Conservation (phyloP, 2,113 vertebrate genomes). For the Oreochromis niloticus region DNA sequence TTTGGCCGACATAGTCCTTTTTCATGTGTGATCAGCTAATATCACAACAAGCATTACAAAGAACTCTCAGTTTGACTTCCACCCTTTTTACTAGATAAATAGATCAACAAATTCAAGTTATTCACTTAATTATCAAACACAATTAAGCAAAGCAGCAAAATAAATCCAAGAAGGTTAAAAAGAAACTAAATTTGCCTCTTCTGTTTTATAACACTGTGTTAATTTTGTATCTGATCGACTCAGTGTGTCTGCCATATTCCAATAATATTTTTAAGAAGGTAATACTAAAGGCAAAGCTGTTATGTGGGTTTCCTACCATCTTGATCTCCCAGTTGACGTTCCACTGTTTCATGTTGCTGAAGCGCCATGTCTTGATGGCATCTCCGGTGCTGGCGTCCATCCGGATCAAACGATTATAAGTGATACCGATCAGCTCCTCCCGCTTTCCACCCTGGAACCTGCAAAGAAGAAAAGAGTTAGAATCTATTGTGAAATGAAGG, state of each 20-base stretch:
- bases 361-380: slow-evolving; percentile 96
- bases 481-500: neutral
- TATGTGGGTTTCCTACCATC: slow-evolving; percentile 76
- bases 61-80: neutral
- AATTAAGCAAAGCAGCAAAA: neutral
- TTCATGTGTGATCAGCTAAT: neutral
- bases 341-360: slow-evolving; percentile 99
- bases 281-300: neutral
- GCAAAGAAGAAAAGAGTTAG: neutral
- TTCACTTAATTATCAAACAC: neutral
- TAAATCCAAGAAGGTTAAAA: neutral
- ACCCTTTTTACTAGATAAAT: neutral
- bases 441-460: slow-evolving; percentile 97
- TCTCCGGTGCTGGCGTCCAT: slow-evolving; percentile 94
- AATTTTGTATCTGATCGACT: neutral
- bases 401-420: slow-evolving; percentile 94
- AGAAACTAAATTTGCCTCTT: neutral
- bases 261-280: neutral
- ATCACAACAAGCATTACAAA: neutral
- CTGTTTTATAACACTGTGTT: neutral
- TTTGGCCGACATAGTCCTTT: neutral
- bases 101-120: neutral
- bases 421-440: slow-evolving; percentile 96
- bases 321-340: slow-evolving; percentile 99
- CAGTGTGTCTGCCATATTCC: neutral